Percentiles rank a stretch among this genome's conserved stretches.
These are phyloP conservation scores for Oryzias celebensis DNA, from an alignment of 2,113 vertebrate species.

Conservation along the genomic window DNA sequence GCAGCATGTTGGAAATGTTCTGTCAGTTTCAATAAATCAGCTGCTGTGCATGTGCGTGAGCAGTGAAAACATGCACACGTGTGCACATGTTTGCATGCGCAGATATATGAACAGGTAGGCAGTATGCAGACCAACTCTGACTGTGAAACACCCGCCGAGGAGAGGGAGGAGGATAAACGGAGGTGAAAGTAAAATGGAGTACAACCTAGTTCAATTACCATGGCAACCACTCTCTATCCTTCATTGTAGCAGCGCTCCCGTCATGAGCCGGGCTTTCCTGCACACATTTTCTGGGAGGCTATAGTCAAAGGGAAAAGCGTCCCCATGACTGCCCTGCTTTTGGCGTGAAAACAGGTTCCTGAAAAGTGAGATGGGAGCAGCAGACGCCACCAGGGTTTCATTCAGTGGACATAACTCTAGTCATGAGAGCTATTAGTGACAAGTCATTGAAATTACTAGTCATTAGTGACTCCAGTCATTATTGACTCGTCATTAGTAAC, in stretches of 20 bases:
- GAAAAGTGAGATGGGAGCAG: not conserved
- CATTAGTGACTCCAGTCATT: too few relatives aligned
- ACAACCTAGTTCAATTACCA: constrained; percentile 45
- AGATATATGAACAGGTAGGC: constrained; percentile 24
- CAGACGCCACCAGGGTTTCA: constrained; percentile 6
- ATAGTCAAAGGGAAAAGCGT: too few relatives aligned
- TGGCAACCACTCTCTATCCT: constrained; percentile 49
- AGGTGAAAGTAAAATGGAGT: not conserved
- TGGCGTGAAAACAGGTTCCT: not conserved
- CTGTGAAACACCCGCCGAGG: constrained; percentile 13
- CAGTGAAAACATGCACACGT: too few relatives aligned
- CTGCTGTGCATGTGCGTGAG: too few relatives aligned
- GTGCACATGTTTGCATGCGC: not conserved
- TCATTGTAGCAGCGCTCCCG: not conserved
- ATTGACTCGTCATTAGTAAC: too few relatives aligned
- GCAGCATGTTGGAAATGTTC: too few relatives aligned
- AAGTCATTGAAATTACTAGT: too few relatives aligned
- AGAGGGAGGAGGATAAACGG: not conserved
- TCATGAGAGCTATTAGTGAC: too few relatives aligned
- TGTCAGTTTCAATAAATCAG: too few relatives aligned
- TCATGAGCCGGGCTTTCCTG: constrained; percentile 3
- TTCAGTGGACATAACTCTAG: too few relatives aligned
- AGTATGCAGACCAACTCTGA: constrained; percentile 25
- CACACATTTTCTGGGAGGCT: constrained; percentile 33
- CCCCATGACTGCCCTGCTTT: too few relatives aligned